A percentile compares a stretch with the other conserved stretches of the same genome.
Conservation (phyloP, 2,113 vertebrate species). For the Gnathonemus longibarbis region DNA sequence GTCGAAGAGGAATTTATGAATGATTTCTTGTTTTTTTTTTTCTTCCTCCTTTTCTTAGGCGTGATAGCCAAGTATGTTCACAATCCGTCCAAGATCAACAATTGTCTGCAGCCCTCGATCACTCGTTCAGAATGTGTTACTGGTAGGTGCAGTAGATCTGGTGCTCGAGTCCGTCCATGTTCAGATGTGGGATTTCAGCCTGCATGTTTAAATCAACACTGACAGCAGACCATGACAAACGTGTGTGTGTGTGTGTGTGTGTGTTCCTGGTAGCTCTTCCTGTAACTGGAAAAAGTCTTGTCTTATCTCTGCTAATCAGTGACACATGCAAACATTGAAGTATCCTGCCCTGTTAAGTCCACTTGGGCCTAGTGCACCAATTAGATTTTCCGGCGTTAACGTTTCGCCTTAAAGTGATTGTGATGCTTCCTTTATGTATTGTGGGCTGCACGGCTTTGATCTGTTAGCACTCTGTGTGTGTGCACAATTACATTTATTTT, state of each 20-base stretch:
- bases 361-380: neutral
- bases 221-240: neutral
- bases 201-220: neutral
- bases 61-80: conserved; percentile 47
- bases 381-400: conserved; percentile 19
- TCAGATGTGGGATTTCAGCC: neutral
- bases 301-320: conserved; percentile 5
- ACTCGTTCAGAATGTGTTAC: conserved; percentile 46
- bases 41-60: conserved; percentile 36
- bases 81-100: conserved; percentile 48
- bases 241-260: too few relatives aligned
- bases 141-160: conserved; percentile 37
- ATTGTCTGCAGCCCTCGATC: conserved; percentile 49
- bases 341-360: neutral
- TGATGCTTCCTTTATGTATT: neutral
- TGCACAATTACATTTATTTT: neutral
- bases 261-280: neutral
- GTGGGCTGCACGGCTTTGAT: neutral
- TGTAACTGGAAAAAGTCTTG: neutral
- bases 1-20: neutral
- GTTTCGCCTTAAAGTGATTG: conserved; percentile 19
- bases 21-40: neutral
- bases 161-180: neutral
- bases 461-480: neutral
- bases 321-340: conserved; percentile 16